phyloP scores from a whole-genome alignment of 2,888 invertebrate genomes.

The Ophion obscuratus region DNA sequence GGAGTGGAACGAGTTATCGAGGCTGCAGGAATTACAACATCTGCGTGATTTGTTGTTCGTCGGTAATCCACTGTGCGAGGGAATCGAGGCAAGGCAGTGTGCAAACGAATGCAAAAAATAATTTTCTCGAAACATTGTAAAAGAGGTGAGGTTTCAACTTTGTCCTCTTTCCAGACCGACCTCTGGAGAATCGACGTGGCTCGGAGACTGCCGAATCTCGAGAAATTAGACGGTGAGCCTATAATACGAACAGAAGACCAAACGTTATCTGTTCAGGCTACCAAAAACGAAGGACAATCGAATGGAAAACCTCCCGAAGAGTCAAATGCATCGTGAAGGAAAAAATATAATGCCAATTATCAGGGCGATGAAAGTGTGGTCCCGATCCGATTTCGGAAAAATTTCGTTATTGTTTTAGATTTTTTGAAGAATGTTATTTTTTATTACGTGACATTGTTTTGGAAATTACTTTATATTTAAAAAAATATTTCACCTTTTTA shows the following conservation, averaged over 20 bases:
- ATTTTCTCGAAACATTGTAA: background rate
- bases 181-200: constrained; percentile 90
- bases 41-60: constrained; percentile 93
- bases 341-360: too few relatives aligned
- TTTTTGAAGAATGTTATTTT: too few relatives aligned
- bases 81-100: constrained; percentile 78
- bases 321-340: too few relatives aligned
- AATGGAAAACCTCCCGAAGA: constrained; percentile 49
- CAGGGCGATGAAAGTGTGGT: too few relatives aligned
- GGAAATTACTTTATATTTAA: too few relatives aligned
- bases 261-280: constrained; percentile 40
- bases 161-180: constrained; percentile 85
- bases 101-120: constrained; percentile 1
- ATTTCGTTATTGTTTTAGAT: too few relatives aligned
- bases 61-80: constrained; percentile 86
- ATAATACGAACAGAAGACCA: constrained; percentile 86
- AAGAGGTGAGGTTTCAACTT: constrained; percentile 76
- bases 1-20: constrained; percentile 95
- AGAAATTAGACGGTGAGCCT: constrained; percentile 93
- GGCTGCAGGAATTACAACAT: constrained; percentile 89
- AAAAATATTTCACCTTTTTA: too few relatives aligned
- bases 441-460: too few relatives aligned
- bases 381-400: too few relatives aligned
- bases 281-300: constrained; percentile 66
- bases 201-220: constrained; percentile 89